Evolutionary conservation across 2,888 invertebrate genomes (phyloP).

Genomic region (Icerya purchasi): DNA sequence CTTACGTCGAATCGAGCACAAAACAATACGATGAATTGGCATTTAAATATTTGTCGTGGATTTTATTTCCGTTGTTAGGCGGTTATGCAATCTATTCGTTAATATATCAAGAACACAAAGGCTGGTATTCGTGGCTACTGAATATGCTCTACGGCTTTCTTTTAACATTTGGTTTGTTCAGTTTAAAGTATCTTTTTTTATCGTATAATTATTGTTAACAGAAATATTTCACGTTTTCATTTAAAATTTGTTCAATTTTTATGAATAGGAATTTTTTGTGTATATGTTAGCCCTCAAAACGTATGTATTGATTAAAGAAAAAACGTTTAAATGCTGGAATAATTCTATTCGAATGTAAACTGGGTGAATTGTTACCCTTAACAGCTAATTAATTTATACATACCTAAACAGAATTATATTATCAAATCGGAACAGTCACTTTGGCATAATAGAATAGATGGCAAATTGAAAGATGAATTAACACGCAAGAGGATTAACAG

Average conservation of each 20-base stretch:
- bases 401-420: too few species aligned
- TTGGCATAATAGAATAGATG: too few species aligned
- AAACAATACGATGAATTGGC: conserved; percentile 85
- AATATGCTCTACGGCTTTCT: conserved; percentile 95
- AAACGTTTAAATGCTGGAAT: too few species aligned
- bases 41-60: conserved; percentile 90
- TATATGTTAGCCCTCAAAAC: too few species aligned
- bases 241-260: not conserved
- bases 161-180: conserved; percentile 51
- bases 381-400: too few species aligned
- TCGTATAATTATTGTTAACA: not conserved
- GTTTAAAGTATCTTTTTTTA: not conserved
- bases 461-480: too few species aligned
- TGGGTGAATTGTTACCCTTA: too few species aligned
- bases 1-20: conserved; percentile 85
- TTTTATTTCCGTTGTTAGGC: conserved; percentile 73
- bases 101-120: conserved; percentile 87
- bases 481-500: too few species aligned
- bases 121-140: conserved; percentile 96
- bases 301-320: too few species aligned
- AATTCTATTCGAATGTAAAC: too few species aligned
- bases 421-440: too few species aligned
- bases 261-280: too few species aligned
- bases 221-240: not conserved
- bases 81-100: conserved; percentile 91